These are phyloP conservation scores for Meloe dianella DNA, from an alignment of 2,888 invertebrate species.

Conservation along the genomic window DNA sequence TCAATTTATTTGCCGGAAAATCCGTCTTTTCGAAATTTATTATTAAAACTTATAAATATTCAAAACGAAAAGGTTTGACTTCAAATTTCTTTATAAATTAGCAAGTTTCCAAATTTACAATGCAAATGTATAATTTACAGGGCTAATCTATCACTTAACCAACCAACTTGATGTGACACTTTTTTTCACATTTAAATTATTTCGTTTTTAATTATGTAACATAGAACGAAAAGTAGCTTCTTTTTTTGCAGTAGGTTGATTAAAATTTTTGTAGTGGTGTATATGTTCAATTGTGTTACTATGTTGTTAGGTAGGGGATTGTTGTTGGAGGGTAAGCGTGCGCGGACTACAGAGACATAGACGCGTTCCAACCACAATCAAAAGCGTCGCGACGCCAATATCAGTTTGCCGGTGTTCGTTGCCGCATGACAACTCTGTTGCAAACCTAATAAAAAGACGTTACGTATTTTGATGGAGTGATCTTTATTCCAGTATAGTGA, in stretches of 20 bases:
- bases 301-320: neutral
- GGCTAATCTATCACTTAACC: neutral
- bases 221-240: neutral
- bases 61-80: neutral
- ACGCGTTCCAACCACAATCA: slow-evolving; percentile 36
- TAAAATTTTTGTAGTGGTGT: neutral
- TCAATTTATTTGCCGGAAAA: neutral
- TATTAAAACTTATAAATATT: neutral
- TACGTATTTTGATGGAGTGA: slow-evolving; percentile 4
- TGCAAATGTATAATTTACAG: neutral
- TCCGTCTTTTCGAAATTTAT: neutral
- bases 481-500: neutral
- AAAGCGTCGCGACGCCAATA: slow-evolving; percentile 39
- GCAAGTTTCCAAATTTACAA: neutral
- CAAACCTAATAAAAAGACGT: neutral
- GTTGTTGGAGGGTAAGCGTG: slow-evolving; percentile 28
- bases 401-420: slow-evolving; percentile 39
- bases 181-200: neutral
- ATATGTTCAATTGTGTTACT: neutral
- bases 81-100: neutral
- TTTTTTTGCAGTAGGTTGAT: neutral
- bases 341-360: slow-evolving; percentile 30
- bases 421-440: slow-evolving; percentile 32
- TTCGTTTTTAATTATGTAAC: neutral
- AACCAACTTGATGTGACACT: neutral